Percentiles rank a stretch among this genome's conserved stretches.
Evolutionary conservation across 2,888 invertebrate species (phyloP).

Genomic region (Pandemis heparana): DNA sequence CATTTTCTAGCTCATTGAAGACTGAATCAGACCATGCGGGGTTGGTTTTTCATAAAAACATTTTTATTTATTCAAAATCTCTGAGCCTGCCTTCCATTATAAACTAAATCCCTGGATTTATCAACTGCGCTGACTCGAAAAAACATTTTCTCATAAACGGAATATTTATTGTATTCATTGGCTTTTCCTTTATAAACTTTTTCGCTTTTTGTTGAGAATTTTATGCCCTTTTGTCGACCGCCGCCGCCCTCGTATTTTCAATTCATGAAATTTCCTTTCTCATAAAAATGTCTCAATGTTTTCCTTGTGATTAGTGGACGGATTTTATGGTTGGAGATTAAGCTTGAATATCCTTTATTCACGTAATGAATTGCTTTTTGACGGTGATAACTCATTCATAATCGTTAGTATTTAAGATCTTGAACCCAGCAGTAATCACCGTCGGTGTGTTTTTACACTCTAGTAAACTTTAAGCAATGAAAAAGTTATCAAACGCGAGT

Average conservation of each 20-base stretch:
- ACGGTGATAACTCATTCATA: not conserved
- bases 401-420: not conserved
- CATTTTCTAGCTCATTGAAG: not conserved
- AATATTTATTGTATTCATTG: constrained; percentile 37
- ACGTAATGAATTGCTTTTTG: constrained; percentile 12
- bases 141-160: constrained; percentile 35
- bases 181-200: constrained; percentile 21
- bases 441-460: not conserved
- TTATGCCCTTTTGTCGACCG: constrained; percentile 29
- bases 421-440: not conserved
- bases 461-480: too few relatives aligned
- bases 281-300: constrained; percentile 24
- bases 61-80: constrained; percentile 12
- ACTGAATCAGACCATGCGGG: not conserved
- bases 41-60: not conserved
- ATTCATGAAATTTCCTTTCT: constrained; percentile 24
- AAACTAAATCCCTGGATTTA: constrained; percentile 23
- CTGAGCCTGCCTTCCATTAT: constrained; percentile 7
- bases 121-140: constrained; percentile 18
- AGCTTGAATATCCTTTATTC: constrained; percentile 1
- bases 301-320: constrained; percentile 14
- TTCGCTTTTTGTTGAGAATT: constrained; percentile 28
- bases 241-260: constrained; percentile 29
- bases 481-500: too few relatives aligned
- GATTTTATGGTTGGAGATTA: constrained; percentile 17